A percentile compares a stretch with the other conserved stretches of the same genome.
phyloP scores from a whole-genome alignment of 2,113 vertebrate genomes.

The Tiliqua scincoides region DNA sequence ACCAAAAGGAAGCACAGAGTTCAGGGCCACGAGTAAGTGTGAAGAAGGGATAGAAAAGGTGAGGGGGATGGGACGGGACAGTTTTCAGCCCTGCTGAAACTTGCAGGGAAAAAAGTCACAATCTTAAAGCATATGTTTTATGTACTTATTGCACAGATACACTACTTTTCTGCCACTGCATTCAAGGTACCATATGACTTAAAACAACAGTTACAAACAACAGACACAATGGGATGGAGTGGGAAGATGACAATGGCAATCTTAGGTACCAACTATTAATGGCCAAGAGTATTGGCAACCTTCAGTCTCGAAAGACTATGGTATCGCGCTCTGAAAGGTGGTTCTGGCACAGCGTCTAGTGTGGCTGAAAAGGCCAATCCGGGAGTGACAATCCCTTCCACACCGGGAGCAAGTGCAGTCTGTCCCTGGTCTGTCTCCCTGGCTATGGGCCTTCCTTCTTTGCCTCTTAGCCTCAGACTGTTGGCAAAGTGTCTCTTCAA shows the following conservation, averaged over 20 bases:
- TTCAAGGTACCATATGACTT: not conserved
- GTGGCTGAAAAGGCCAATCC: too few species aligned
- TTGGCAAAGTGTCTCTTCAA: too few species aligned
- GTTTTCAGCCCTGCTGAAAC: not conserved
- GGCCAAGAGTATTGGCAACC: too few species aligned
- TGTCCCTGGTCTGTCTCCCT: too few species aligned
- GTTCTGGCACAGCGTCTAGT: too few species aligned
- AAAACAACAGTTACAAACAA: not conserved
- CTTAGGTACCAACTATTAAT: too few species aligned
- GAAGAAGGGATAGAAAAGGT: not conserved
- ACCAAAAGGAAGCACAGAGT: not conserved
- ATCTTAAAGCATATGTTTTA: slow-evolving; percentile 9
- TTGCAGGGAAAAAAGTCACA: not conserved
- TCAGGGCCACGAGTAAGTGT: not conserved
- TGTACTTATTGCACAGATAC: not conserved
- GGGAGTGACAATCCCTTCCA: too few species aligned
- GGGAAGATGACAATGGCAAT: not conserved
- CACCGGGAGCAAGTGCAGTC: too few species aligned
- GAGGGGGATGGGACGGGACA: not conserved
- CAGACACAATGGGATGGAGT: not conserved
- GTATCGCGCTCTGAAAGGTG: too few species aligned
- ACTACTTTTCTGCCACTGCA: not conserved
- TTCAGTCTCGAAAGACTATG: too few species aligned
- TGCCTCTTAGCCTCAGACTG: too few species aligned
- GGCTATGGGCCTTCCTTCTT: too few species aligned